Conservation (phyloP, 92 coral and sea anemone genomes). For the Nematostella vectensis region DNA sequence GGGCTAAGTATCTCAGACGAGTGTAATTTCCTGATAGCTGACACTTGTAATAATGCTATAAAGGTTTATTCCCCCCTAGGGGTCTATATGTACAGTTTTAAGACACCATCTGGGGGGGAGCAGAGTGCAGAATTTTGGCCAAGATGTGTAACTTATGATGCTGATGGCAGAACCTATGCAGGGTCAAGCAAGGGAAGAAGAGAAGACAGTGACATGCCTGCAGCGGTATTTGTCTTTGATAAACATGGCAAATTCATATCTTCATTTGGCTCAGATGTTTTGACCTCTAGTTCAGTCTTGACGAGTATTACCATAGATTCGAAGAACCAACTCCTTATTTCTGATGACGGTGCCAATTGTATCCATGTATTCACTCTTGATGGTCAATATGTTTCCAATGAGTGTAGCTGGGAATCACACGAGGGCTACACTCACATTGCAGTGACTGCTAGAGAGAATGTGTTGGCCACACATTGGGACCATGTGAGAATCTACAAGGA, state of each 20-base stretch:
- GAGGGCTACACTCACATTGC: conserved; percentile 32
- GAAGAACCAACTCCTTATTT: conserved; percentile 4
- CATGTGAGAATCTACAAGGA: conserved; percentile 26
- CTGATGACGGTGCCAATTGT: conserved; percentile 20
- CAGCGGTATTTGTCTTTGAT: conserved; percentile 2
- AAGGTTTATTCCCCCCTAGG: conserved; percentile 19
- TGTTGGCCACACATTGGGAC: conserved; percentile 33
- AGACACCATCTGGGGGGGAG: not conserved
- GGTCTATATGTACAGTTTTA: conserved; percentile 6
- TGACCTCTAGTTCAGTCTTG: not conserved
- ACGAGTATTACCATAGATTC: conserved; percentile 4
- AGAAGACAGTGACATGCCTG: conserved; percentile 2
- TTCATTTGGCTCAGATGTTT: conserved; percentile 5
- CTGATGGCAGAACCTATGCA: conserved; percentile 1
- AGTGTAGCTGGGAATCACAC: conserved; percentile 24
- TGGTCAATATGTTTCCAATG: conserved; percentile 18
- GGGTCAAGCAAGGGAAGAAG: conserved; percentile 24
- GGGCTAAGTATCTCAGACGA: conserved; percentile 9
- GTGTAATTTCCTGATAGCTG: conserved; percentile 17
- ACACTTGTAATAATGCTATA: conserved; percentile 16
- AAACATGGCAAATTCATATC: conserved; percentile 2
- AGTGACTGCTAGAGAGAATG: conserved; percentile 18
- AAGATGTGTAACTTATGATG: conserved; percentile 7
- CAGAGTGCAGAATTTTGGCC: conserved; percentile 7
- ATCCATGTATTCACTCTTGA: conserved; percentile 22